Percentiles rank a stretch among this genome's conserved stretches.
Conservation (phyloP, 2,888 invertebrate species). For the Lepetodrilus schrolli region DNA sequence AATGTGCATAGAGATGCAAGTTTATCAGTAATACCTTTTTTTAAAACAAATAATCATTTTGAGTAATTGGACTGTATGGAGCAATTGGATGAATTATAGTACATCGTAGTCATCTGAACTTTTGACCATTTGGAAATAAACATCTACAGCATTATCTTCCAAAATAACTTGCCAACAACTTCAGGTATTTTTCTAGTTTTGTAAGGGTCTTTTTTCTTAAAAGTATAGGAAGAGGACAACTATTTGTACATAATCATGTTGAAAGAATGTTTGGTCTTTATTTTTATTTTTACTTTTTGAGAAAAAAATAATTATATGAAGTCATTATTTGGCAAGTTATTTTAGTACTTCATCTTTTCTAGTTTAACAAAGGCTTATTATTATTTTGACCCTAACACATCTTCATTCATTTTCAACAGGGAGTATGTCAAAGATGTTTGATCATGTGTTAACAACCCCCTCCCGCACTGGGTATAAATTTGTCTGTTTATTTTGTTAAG, state of each 20-base stretch:
- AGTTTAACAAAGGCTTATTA: background rate
- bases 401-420: background rate
- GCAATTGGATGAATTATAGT: background rate
- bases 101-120: background rate
- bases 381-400: background rate
- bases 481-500: background rate
- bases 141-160: background rate
- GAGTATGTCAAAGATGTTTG: no score
- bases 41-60: constrained; percentile 7
- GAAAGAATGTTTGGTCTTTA: no score
- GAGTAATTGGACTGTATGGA: background rate
- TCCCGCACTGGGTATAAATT: background rate
- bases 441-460: no score
- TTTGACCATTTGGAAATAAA: background rate
- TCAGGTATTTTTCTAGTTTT: background rate
- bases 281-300: no score
- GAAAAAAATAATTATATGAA: no score
- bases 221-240: no score
- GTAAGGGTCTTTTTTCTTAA: background rate
- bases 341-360: background rate
- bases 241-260: no score
- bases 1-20: constrained; percentile 12
- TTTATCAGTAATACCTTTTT: constrained; percentile 8
- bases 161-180: background rate
- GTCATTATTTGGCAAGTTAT: no score